Conservation (phyloP, 2,888 invertebrate species). For the Elgonia sp. region DNA sequence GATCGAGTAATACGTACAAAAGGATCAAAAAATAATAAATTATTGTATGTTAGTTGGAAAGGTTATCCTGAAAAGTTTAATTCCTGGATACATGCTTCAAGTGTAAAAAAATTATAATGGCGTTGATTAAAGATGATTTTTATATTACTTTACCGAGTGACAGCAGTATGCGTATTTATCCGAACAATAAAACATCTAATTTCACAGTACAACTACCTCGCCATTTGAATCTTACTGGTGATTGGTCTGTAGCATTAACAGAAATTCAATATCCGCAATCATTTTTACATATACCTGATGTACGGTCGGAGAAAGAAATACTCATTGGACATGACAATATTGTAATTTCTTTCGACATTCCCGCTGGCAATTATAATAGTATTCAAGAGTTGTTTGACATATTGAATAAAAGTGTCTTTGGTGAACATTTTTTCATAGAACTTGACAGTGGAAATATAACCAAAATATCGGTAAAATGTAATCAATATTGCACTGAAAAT, state of each 20-base stretch:
- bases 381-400: conserved; percentile 14
- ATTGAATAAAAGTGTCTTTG: conserved; percentile 48
- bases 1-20: conserved; percentile 16
- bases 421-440: conserved; percentile 67
- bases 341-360: neutral
- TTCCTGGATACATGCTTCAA: conserved; percentile 2
- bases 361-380: conserved; percentile 6
- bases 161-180: conserved; percentile 2
- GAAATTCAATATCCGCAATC: conserved; percentile 32
- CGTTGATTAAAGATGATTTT: conserved; percentile 16
- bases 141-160: conserved; percentile 15
- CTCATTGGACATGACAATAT: neutral
- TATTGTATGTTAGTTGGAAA: conserved; percentile 32
- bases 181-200: conserved; percentile 73
- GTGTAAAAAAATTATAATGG: conserved; percentile 5
- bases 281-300: neutral
- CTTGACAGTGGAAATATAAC: conserved; percentile 41
- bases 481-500: neutral
- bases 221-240: neutral
- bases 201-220: conserved; percentile 69
- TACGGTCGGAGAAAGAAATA: conserved; percentile 26
- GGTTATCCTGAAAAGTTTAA: conserved; percentile 30
- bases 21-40: neutral
- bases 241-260: conserved; percentile 13
- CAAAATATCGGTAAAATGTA: conserved; percentile 12